Percentiles rank a stretch among this genome's conserved stretches.
Evolutionary conservation across 2,797 vertebrate species (phyloP).

Genomic region (Poeciliopsis presidionis): DNA sequence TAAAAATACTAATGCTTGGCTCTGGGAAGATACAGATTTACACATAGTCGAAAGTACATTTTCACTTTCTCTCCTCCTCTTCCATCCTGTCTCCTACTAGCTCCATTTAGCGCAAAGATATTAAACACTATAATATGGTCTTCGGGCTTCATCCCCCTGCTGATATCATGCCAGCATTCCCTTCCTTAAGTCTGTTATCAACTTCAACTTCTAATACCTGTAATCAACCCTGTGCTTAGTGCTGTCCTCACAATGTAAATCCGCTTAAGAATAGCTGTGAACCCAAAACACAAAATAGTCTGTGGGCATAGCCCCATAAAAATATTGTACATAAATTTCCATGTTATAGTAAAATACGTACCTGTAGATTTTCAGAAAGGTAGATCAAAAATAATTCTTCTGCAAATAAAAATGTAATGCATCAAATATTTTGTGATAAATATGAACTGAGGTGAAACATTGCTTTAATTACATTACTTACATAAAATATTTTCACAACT

Average conservation of each 20-base stretch:
- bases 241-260: constrained; percentile 70
- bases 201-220: constrained; percentile 64
- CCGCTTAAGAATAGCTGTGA: constrained; percentile 62
- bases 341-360: constrained; percentile 49
- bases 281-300: constrained; percentile 37
- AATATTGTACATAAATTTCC: constrained; percentile 38
- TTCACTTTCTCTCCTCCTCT: constrained; percentile 4
- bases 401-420: constrained; percentile 39
- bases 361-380: constrained; percentile 38
- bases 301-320: constrained; percentile 21
- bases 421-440: constrained; percentile 1
- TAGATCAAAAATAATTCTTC: constrained; percentile 24
- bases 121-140: constrained; percentile 50
- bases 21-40: constrained; percentile 11
- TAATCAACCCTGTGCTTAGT: constrained; percentile 69
- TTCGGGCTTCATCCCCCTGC: constrained; percentile 41
- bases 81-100: neutral
- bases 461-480: neutral
- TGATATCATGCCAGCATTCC: constrained; percentile 59
- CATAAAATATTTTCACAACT: neutral
- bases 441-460: constrained; percentile 1
- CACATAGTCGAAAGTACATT: constrained; percentile 18
- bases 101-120: constrained; percentile 25
- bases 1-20: constrained; percentile 7
- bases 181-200: constrained; percentile 64